Conservation (phyloP, 2,888 invertebrate species). For the Alviniconcha strummeri region DNA sequence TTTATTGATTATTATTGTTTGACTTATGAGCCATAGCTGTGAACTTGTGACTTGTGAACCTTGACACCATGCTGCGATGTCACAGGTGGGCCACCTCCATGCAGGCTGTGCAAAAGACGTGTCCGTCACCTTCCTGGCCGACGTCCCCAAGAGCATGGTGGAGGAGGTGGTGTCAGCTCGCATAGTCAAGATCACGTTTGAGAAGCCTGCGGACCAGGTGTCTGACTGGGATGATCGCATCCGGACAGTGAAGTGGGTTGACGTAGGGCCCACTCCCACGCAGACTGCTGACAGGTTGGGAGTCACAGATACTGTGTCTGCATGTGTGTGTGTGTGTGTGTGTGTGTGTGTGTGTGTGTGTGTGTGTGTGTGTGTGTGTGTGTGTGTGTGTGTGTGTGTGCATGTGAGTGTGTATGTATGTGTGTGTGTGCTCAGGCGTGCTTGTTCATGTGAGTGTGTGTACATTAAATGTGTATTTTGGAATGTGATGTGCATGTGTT, state of each 20-base stretch:
- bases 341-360: too few relatives aligned
- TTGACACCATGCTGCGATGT: too few relatives aligned
- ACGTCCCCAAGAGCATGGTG: slow-evolving; percentile 69
- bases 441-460: too few relatives aligned
- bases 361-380: not conserved
- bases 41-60: too few relatives aligned
- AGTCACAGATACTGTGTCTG: not conserved
- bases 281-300: slow-evolving; percentile 32
- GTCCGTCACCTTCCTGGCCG: slow-evolving; percentile 76
- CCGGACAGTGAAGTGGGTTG: slow-evolving; percentile 72
- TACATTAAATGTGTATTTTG: too few relatives aligned
- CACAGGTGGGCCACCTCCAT: slow-evolving; percentile 69
- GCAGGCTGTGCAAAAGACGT: slow-evolving; percentile 75
- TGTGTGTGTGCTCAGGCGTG: too few relatives aligned
- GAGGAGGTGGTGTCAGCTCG: slow-evolving; percentile 65
- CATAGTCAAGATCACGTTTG: slow-evolving; percentile 69
- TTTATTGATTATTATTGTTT: too few relatives aligned
- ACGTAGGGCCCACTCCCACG: slow-evolving; percentile 42
- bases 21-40: too few relatives aligned
- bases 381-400: not conserved
- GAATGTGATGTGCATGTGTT: too few relatives aligned
- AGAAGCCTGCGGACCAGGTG: slow-evolving; percentile 63
- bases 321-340: not conserved
- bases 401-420: not conserved
- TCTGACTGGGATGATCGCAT: slow-evolving; percentile 74